Evolutionary conservation across 2,888 invertebrate species (phyloP), one percentile per base, ranked within the genome.

Genomic region (Toxonevra muliebris): DNA sequence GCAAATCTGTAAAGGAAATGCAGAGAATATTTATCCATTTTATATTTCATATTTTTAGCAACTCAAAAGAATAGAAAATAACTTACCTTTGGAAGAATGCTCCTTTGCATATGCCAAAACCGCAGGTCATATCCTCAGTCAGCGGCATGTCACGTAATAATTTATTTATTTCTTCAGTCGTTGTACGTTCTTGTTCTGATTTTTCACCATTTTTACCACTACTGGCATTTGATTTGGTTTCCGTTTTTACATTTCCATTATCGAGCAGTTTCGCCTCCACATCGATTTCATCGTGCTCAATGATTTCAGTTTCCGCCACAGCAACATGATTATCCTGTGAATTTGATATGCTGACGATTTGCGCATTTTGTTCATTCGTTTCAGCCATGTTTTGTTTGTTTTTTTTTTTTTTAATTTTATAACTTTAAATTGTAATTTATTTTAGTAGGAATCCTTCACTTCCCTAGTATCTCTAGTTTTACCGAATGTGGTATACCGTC

Each of bases 101-200:
- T 9, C 90, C 90, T 65, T 86, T 87, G 59, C 89, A 81, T 72
- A 88, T 87, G 87, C 90, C 88, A 74, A 90, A 87, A 0, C 91
- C 91, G 77, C 91, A 91, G 3, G 88, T 85, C 0, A 90, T 90
- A 65, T 91, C 90, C 61, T 90, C 88, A 45, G 88, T 88, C 66
- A 89, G 78, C 4, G 87, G 87, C 78, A 87, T 84, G 54, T 87
- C 86, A 63, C 81, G 83, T 68, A 86, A 85, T 40, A 87, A 77
- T 65, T 87, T 87, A 71, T 88, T 87, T 8, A 85, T 83, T 43
- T 85, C 85, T 66, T 80, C 79, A n/a, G 83, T 82, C 70, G 80
- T 80, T 40, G 75, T 76, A 8, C 80, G 80, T 68, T 82, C 82
- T 59, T 77, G 76, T 52, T 79, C 82, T 2, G 79, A 75, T 64